These are phyloP conservation scores for Linnaemya vulpina DNA, from an alignment of 2,888 invertebrate genomes.

Conservation along the genomic window DNA sequence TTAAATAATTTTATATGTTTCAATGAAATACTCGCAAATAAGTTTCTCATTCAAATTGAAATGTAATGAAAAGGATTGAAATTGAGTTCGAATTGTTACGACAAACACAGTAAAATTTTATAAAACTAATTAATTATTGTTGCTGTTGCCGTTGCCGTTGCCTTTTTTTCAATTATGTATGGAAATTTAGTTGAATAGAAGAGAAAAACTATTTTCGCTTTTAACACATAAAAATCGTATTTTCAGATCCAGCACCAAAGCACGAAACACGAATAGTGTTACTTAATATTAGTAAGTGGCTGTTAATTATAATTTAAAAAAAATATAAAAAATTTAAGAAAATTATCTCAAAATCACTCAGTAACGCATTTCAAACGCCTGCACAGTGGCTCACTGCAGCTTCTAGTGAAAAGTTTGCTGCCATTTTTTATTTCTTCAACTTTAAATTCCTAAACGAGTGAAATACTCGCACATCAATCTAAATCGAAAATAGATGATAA, in stretches of 20 bases:
- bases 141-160: conserved; percentile 3
- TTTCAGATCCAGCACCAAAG: conserved; percentile 66
- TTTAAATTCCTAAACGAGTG: neutral
- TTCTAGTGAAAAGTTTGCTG: neutral
- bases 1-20: conserved; percentile 6
- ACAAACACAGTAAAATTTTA: neutral
- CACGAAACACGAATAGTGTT: conserved; percentile 58
- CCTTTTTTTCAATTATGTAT: neutral
- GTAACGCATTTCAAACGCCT: neutral
- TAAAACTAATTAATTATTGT: conserved; percentile 16
- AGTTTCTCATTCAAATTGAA: neutral
- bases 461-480: neutral
- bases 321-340: neutral
- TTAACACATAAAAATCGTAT: conserved; percentile 51
- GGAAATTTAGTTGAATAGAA: conserved; percentile 8
- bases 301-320: conserved; percentile 6
- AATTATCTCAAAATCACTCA: neutral
- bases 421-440: neutral
- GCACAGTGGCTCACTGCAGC: neutral
- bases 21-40: conserved; percentile 12
- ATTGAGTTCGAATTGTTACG: conserved; percentile 10
- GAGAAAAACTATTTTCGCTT: neutral
- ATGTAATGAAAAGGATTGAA: conserved; percentile 17
- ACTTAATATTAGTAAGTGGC: conserved; percentile 63
- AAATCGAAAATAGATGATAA: conserved; percentile 22